These are phyloP conservation scores for Trachemys scripta DNA, from an alignment of 2,113 vertebrate genomes.

Conservation along the genomic window DNA sequence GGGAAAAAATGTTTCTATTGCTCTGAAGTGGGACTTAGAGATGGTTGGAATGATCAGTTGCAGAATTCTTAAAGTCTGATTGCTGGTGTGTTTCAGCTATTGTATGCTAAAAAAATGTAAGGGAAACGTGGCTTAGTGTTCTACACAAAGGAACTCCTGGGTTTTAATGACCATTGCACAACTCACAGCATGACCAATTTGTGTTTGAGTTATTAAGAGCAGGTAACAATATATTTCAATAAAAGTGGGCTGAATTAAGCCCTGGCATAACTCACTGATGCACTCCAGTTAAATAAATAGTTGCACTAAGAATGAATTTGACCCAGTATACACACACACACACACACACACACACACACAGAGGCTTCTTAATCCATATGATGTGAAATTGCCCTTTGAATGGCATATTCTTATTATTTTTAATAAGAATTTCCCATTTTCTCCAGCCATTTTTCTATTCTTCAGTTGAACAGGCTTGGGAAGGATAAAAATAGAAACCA, in stretches of 20 bases:
- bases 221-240: not conserved
- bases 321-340: not conserved
- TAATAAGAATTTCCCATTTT: not conserved
- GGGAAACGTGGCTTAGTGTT: not conserved
- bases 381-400: not conserved
- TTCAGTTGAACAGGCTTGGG: conserved; percentile 6
- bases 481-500: conserved; percentile 19
- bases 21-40: conserved; percentile 30
- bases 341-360: no score
- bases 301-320: not conserved
- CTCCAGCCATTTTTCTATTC: conserved; percentile 22
- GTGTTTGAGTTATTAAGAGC: not conserved
- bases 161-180: not conserved
- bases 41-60: not conserved
- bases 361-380: not conserved
- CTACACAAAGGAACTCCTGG: not conserved
- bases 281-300: conserved; percentile 5
- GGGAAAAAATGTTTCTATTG: not conserved
- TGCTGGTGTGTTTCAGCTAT: conserved; percentile 23
- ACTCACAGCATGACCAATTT: not conserved
- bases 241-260: not conserved
- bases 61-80: conserved; percentile 16
- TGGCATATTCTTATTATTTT: not conserved
- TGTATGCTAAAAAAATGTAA: conserved; percentile 8
- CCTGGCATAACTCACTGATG: not conserved